These are phyloP conservation scores for Palaemon carinicauda DNA, from an alignment of 1,140 invertebrate genomes.

Conservation along the genomic window DNA sequence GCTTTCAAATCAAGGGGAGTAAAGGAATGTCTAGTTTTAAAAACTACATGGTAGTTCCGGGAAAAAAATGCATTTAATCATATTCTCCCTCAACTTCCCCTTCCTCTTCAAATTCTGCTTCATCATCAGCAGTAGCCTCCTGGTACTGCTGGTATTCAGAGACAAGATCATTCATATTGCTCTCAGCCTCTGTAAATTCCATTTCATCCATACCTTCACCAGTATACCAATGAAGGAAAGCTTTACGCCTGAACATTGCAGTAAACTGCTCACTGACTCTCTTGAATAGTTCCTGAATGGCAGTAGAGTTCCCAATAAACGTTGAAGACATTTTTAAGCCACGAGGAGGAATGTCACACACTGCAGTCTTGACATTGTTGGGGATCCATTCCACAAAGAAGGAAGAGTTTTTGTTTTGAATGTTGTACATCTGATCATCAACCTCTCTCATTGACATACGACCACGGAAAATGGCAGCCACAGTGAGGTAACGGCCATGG, in stretches of 20 bases:
- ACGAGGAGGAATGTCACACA: constrained; percentile 45
- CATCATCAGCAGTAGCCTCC: constrained; percentile 46
- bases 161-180: constrained; percentile 46
- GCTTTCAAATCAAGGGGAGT: no score
- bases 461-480: constrained; percentile 43
- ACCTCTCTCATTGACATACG: constrained; percentile 50
- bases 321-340: constrained; percentile 44
- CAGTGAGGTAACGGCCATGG: constrained; percentile 43
- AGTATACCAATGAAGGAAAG: constrained; percentile 54
- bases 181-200: constrained; percentile 51
- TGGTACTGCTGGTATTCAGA: constrained; percentile 51
- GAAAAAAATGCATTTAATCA: constrained; percentile 8
- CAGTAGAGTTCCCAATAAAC: constrained; percentile 47
- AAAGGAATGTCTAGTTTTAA: no score
- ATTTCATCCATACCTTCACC: constrained; percentile 52
- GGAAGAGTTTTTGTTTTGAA: constrained; percentile 49
- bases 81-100: constrained; percentile 46
- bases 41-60: no score
- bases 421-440: constrained; percentile 51
- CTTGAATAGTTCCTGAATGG: constrained; percentile 48
- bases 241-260: constrained; percentile 46
- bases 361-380: constrained; percentile 45
- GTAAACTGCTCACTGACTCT: constrained; percentile 47
- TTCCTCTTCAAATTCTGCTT: constrained; percentile 50
- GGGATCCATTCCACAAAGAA: constrained; percentile 53